These are phyloP conservation scores for Acronicta leporina DNA, from an alignment of 2,888 invertebrate genomes.

Conservation along the genomic window DNA sequence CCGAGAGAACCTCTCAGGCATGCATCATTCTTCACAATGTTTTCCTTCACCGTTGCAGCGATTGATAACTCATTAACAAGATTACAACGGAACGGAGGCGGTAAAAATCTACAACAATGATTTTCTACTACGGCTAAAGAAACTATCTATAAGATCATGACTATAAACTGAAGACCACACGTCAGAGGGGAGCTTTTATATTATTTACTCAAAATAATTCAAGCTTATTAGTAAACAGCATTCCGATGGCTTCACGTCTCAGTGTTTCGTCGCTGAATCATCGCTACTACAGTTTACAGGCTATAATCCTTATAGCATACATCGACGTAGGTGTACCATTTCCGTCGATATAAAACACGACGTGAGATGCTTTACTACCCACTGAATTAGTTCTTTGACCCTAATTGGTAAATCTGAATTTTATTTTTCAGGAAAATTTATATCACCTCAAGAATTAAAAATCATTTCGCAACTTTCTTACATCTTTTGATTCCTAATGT, in stretches of 20 bases:
- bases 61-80: too few species aligned
- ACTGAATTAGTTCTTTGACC: slow-evolving; percentile 65
- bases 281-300: slow-evolving; percentile 60
- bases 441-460: not conserved
- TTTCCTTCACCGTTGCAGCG: too few species aligned
- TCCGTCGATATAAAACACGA: slow-evolving; percentile 63
- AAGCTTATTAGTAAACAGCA: slow-evolving; percentile 57
- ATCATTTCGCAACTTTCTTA: not conserved
- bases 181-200: not conserved
- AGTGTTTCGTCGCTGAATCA: slow-evolving; percentile 67
- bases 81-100: too few species aligned
- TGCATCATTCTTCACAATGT: too few species aligned
- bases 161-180: not conserved
- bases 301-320: slow-evolving; percentile 56
- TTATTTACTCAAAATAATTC: slow-evolving; percentile 22
- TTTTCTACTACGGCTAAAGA: too few species aligned
- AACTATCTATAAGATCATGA: slow-evolving; percentile 3
- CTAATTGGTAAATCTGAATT: slow-evolving; percentile 45
- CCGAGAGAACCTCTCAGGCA: too few species aligned
- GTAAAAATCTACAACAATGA: too few species aligned
- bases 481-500: not conserved
- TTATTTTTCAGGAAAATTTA: slow-evolving; percentile 27
- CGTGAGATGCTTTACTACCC: slow-evolving; percentile 53
- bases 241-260: slow-evolving; percentile 69
- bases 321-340: slow-evolving; percentile 51